phyloP scores from a whole-genome alignment of 1,140 invertebrate genomes.

The Ganaspis sp. region DNA sequence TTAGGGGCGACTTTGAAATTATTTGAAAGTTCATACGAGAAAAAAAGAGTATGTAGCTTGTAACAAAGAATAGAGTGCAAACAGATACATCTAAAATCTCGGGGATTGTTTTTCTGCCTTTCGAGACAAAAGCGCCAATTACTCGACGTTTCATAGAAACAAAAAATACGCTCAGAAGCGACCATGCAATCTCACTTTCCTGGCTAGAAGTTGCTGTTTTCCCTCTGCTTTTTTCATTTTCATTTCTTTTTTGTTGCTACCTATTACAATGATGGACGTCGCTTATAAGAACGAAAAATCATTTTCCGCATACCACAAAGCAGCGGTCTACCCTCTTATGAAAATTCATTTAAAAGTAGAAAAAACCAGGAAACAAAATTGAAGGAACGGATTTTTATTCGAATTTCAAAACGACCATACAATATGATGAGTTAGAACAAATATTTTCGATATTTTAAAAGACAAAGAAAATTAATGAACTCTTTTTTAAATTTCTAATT shows the following conservation, averaged over 20 bases:
- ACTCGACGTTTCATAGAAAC: slow-evolving; percentile 54
- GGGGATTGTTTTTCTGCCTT: slow-evolving; percentile 47
- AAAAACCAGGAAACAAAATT: no score
- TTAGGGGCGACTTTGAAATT: not conserved
- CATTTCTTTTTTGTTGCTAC: not conserved
- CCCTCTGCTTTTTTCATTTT: slow-evolving; percentile 14
- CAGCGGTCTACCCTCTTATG: no score
- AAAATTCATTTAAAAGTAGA: no score
- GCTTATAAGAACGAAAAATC: not conserved
- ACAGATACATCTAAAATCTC: slow-evolving; percentile 44
- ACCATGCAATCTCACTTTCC: slow-evolving; percentile 56
- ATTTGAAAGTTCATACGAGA: not conserved
- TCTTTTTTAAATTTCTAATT: no score
- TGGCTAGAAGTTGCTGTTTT: slow-evolving; percentile 65
- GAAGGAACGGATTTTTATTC: no score
- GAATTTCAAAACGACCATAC: no score
- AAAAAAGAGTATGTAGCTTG: not conserved
- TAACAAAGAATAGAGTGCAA: not conserved
- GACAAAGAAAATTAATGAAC: no score
- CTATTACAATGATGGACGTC: not conserved
- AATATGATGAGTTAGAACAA: no score
- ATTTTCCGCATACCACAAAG: no score
- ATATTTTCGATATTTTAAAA: no score
- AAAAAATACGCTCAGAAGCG: slow-evolving; percentile 50
- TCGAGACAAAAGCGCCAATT: slow-evolving; percentile 57